These are phyloP conservation scores for Odontophorus gujanensis DNA, from an alignment of 2,113 vertebrate genomes.

Conservation along the genomic window DNA sequence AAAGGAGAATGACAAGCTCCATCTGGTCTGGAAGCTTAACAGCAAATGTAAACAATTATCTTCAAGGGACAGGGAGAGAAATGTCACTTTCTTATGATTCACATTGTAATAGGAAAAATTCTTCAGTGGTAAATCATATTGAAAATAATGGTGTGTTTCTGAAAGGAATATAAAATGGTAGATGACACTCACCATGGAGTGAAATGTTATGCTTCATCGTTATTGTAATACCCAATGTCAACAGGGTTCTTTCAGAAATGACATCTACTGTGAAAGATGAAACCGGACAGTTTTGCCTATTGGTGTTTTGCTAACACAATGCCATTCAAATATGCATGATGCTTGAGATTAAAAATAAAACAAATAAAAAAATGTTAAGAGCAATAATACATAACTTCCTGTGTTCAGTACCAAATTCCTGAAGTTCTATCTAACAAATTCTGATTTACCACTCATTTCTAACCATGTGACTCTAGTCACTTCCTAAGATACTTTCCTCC, in stretches of 20 bases:
- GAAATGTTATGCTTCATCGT: not conserved
- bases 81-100: not conserved
- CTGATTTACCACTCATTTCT: not conserved
- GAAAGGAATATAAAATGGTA: not conserved
- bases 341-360: not conserved
- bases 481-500: not conserved
- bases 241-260: not conserved
- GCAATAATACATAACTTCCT: not conserved
- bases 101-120: not conserved
- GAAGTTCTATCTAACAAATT: not conserved
- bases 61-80: not conserved
- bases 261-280: not conserved
- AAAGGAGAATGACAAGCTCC: not conserved
- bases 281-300: not conserved
- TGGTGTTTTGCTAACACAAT: not conserved
- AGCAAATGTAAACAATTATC: not conserved
- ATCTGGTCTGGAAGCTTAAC: not conserved
- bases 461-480: not conserved
- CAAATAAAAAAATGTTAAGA: not conserved
- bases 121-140: not conserved
- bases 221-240: not conserved
- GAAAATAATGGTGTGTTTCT: not conserved
- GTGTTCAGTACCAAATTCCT: accelerated
- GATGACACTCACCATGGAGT: not conserved
- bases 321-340: not conserved